Conservation (phyloP, 2,113 vertebrate genomes). For the Rhinolophus ferrumequinum region DNA sequence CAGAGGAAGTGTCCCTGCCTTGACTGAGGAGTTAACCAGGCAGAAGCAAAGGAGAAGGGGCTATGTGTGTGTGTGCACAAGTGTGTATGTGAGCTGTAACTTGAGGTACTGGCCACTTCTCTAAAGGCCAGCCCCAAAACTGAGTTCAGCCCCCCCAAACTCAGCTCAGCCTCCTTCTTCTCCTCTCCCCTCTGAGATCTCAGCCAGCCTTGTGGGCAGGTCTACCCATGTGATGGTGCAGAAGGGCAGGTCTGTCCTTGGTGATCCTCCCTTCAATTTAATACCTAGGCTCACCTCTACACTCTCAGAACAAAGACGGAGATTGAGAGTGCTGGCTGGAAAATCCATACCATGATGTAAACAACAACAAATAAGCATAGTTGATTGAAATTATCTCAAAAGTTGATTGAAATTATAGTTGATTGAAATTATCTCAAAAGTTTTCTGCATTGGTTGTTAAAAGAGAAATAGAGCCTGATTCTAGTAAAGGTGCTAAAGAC, state of each 20-base stretch:
- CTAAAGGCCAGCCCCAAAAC: neutral
- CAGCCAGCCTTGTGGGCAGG: neutral
- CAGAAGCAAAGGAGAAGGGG: neutral
- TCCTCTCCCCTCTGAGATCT: neutral
- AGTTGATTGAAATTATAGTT: too few relatives aligned
- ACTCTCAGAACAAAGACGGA: neutral
- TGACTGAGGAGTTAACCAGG: neutral
- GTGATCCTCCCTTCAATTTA: neutral
- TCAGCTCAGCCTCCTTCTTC: neutral
- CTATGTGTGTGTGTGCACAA: neutral
- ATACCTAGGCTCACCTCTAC: neutral
- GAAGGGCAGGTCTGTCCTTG: neutral
- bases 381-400: neutral
- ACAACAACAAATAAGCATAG: neutral
- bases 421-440: neutral
- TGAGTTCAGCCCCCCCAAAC: neutral
- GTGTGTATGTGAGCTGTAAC: neutral
- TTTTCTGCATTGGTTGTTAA: neutral
- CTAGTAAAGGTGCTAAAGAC: neutral
- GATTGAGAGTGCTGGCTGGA: neutral
- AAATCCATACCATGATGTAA: neutral
- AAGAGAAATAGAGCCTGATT: neutral
- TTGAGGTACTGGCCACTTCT: neutral
- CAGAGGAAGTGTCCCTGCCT: neutral
- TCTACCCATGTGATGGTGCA: fast-evolving